These are phyloP conservation scores for Orchesella flavescens DNA, from an alignment of 2,888 invertebrate species.

Conservation along the genomic window DNA sequence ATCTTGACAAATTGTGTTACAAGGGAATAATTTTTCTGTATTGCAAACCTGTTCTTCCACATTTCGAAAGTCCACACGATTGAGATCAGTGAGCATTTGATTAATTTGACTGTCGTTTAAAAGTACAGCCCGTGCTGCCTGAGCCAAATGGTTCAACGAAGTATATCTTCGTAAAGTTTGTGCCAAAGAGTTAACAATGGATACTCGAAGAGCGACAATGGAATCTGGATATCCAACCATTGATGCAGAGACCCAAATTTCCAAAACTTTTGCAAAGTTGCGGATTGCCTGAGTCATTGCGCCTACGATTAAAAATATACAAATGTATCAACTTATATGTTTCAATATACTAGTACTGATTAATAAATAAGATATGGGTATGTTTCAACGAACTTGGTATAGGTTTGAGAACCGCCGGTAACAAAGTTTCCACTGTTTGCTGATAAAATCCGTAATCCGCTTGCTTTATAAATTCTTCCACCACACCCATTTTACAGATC, in stretches of 20 bases:
- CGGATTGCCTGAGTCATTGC: slow-evolving; percentile 93
- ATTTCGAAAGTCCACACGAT: slow-evolving; percentile 97
- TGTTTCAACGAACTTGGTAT: slow-evolving; percentile 84
- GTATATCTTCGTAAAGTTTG: slow-evolving; percentile 96
- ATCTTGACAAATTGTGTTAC: too few relatives aligned
- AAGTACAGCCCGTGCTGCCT: slow-evolving; percentile 95
- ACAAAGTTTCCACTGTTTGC: slow-evolving; percentile 93
- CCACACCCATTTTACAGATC: slow-evolving; percentile 82
- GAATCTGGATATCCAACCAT: slow-evolving; percentile 84
- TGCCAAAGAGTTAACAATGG: slow-evolving; percentile 91
- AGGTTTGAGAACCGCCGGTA: slow-evolving; percentile 95
- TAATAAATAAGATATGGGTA: too few relatives aligned
- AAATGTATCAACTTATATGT: background rate
- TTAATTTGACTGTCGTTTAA: slow-evolving; percentile 95
- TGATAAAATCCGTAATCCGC: slow-evolving; percentile 96
- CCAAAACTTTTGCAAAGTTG: slow-evolving; percentile 94
- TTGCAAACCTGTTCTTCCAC: slow-evolving; percentile 84
- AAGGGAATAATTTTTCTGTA: too few relatives aligned
- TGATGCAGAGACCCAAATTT: slow-evolving; percentile 88
- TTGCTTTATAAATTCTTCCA: slow-evolving; percentile 85
- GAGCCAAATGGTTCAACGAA: slow-evolving; percentile 92
- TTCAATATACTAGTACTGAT: too few relatives aligned
- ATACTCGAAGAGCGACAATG: slow-evolving; percentile 75
- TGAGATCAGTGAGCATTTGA: slow-evolving; percentile 97
- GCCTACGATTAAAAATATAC: slow-evolving; percentile 74